These are phyloP conservation scores for Palythoa caribaeorum DNA, from an alignment of 92 coral and sea anemone species.

Conservation along the genomic window DNA sequence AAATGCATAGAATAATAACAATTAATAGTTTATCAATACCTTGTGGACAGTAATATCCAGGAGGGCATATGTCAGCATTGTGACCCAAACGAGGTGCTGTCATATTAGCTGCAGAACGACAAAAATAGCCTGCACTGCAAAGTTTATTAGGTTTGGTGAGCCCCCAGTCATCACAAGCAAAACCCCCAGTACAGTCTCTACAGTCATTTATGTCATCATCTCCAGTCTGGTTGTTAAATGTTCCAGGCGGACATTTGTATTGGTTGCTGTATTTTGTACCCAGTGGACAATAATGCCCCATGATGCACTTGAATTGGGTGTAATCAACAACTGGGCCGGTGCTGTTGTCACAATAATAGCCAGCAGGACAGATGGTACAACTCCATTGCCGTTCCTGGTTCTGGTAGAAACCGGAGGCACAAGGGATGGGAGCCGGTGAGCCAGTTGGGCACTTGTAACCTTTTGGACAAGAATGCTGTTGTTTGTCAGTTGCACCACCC, in stretches of 20 bases:
- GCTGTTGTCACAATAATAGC: conserved; percentile 88
- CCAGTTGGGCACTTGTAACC: conserved; percentile 88
- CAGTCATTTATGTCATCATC: conserved; percentile 72
- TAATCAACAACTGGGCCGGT: conserved; percentile 84
- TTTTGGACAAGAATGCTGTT: conserved; percentile 79
- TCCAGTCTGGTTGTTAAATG: conserved; percentile 91
- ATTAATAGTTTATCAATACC: conserved; percentile 60
- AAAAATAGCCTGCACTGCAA: conserved; percentile 93
- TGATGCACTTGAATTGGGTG: conserved; percentile 71
- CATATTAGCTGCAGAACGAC: conserved; percentile 87
- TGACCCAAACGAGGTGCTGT: conserved; percentile 89
- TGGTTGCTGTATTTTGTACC: conserved; percentile 86
- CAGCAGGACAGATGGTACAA: conserved; percentile 81
- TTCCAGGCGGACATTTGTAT: conserved; percentile 92
- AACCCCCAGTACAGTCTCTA: conserved; percentile 84
- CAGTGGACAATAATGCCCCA: conserved; percentile 91
- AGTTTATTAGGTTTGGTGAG: conserved; percentile 77
- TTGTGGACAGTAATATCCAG: conserved; percentile 92
- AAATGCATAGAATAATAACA: background rate
- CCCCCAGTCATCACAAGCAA: conserved; percentile 94
- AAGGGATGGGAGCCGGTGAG: conserved; percentile 82
- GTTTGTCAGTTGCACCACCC: conserved; percentile 75
- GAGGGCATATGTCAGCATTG: conserved; percentile 87
- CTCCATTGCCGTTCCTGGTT: conserved; percentile 68
- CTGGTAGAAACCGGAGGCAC: conserved; percentile 90